phyloP scores from a whole-genome alignment of 2,113 vertebrate species.

The Delphinapterus leucas region DNA sequence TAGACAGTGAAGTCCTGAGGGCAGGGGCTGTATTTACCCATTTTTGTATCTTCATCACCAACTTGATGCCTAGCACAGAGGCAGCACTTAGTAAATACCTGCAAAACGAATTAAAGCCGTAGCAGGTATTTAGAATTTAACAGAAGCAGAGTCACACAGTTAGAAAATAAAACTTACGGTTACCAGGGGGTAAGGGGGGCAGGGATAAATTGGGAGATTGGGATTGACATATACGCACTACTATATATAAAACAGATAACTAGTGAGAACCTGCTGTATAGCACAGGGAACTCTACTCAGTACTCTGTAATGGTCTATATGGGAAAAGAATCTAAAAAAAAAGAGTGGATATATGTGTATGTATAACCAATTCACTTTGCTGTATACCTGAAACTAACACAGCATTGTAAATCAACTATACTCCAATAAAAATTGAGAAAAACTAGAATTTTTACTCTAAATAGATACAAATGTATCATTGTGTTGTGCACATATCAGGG shows the following conservation, averaged over 20 bases:
- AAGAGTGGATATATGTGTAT: not conserved
- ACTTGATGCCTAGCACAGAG: not conserved
- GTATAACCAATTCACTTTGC: not conserved
- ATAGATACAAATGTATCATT: not conserved
- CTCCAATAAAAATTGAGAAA: not conserved
- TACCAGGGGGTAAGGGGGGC: not conserved
- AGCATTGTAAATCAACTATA: not conserved
- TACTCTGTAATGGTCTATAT: not conserved
- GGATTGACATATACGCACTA: not conserved
- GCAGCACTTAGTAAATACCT: not conserved
- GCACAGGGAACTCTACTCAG: not conserved
- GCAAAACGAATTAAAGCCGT: not conserved
- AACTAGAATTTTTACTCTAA: not conserved
- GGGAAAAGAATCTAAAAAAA: not conserved
- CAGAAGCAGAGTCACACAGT: not conserved
- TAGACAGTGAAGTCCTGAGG: not conserved
- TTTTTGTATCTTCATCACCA: not conserved
- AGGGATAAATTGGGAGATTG: not conserved
- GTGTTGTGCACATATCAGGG: not conserved
- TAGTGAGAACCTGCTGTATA: not conserved
- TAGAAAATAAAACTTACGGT: not conserved
- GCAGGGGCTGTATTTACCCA: not conserved
- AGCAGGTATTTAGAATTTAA: not conserved
- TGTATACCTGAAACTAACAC: not conserved
- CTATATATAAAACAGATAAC: not conserved